Percentiles rank a stretch among this genome's conserved stretches.
These are phyloP conservation scores for Eremophila alpestris DNA, from an alignment of 2,797 vertebrate genomes.

Conservation along the genomic window DNA sequence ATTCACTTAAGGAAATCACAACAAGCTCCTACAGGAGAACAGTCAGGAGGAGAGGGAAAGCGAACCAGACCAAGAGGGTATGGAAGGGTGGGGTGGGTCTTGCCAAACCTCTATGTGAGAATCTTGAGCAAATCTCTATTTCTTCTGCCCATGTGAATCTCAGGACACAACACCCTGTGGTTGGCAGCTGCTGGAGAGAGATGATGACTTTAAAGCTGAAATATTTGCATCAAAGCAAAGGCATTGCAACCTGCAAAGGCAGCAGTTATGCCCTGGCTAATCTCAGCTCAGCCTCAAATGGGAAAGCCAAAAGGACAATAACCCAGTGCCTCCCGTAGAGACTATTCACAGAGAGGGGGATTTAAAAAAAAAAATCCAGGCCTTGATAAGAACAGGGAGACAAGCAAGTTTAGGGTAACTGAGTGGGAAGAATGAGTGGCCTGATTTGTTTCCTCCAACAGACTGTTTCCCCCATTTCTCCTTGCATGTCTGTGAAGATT, in stretches of 20 bases:
- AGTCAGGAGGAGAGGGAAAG: not conserved
- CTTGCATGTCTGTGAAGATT: not conserved
- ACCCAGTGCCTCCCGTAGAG: not conserved
- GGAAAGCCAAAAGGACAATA: not conserved
- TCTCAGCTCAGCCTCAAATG: not conserved
- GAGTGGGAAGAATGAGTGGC: not conserved
- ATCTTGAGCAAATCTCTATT: not conserved
- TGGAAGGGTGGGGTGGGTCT: not conserved
- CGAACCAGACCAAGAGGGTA: not conserved
- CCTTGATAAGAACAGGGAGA: not conserved
- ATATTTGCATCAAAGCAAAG: not conserved
- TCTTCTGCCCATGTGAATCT: not conserved
- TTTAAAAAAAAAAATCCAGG: not conserved
- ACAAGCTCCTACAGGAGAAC: not conserved
- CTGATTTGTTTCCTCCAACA: not conserved
- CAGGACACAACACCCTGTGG: not conserved
- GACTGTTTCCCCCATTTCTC: not conserved
- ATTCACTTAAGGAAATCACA: not conserved
- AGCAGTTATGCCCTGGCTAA: not conserved
- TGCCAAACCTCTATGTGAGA: not conserved
- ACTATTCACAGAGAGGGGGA: not conserved
- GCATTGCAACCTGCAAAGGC: rapidly evolving
- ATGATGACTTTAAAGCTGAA: not conserved
- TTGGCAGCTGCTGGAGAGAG: not conserved
- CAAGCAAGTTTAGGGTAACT: not conserved